Percentiles rank a stretch among this genome's conserved stretches.
Conservation (phyloP, 2,888 invertebrate species). For the Stegana nigrithorax region DNA sequence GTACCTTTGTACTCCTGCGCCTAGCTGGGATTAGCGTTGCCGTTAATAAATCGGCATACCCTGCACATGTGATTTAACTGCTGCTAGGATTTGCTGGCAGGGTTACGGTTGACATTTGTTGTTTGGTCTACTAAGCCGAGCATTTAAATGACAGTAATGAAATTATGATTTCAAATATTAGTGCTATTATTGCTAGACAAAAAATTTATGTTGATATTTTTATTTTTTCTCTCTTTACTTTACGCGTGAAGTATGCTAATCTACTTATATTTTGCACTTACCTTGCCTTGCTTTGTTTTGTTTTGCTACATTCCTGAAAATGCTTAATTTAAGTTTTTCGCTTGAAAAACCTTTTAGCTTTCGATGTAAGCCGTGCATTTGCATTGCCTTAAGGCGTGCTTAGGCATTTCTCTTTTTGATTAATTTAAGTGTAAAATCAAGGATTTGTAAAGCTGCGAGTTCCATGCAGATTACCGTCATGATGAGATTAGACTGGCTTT, state of each 20-base stretch:
- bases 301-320: not conserved
- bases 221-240: too few species aligned
- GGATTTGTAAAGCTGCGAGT: too few species aligned
- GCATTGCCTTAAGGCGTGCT: too few species aligned
- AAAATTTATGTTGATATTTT: too few species aligned
- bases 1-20: slow-evolving; percentile 36
- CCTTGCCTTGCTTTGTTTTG: not conserved
- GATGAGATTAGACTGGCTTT: too few species aligned
- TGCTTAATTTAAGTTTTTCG: too few species aligned
- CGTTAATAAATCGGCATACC: slow-evolving; percentile 56
- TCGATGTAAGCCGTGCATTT: too few species aligned
- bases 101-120: not conserved
- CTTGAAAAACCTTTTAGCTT: too few species aligned
- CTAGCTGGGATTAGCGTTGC: slow-evolving; percentile 57
- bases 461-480: too few species aligned
- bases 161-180: slow-evolving; percentile 60
- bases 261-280: not conserved
- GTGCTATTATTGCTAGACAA: slow-evolving; percentile 36
- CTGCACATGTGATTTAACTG: slow-evolving; percentile 54
- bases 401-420: too few species aligned
- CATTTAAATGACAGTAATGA: slow-evolving; percentile 55
- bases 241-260: not conserved
- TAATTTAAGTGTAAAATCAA: too few species aligned
- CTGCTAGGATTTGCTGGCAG: not conserved
- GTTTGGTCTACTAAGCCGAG: not conserved